A percentile compares a stretch with the other conserved stretches of the same genome.
phyloP scores from a whole-genome alignment of 2,113 vertebrate species.

The Campylomormyrus tamandua region DNA sequence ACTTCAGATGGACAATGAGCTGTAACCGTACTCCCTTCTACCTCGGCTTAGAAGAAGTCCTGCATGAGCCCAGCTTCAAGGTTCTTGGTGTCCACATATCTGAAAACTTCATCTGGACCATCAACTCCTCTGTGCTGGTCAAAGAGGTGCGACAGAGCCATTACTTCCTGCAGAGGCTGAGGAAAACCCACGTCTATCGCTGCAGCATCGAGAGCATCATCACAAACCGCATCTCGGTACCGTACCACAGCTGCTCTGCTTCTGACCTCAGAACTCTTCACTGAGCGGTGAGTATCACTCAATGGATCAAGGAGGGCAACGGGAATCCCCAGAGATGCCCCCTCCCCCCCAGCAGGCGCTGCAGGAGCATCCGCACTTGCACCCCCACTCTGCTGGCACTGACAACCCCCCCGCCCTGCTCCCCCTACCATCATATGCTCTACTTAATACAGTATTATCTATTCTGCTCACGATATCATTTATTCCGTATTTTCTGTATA shows the following conservation, averaged over 20 bases:
- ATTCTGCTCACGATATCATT: too few species aligned
- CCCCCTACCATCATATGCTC: too few species aligned
- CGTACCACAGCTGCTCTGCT: too few species aligned
- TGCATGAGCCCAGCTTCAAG: neutral
- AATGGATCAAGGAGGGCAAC: neutral
- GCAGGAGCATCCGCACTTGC: too few species aligned
- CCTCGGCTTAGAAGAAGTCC: neutral
- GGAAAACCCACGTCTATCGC: neutral
- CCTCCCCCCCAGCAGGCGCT: neutral
- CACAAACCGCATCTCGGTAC: neutral
- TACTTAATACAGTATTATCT: too few species aligned
- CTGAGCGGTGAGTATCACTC: neutral
- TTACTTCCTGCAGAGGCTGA: neutral
- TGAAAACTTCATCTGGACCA: neutral
- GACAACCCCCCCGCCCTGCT: too few species aligned
- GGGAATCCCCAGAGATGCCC: neutral
- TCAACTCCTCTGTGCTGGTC: neutral
- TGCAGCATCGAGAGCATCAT: neutral
- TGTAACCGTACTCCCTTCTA: neutral
- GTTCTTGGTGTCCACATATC: neutral
- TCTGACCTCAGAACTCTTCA: too few species aligned
- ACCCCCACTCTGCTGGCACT: too few species aligned
- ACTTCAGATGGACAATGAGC: neutral
- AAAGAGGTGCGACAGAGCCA: neutral
- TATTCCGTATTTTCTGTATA: too few species aligned